These are phyloP conservation scores for Thamnaconus septentrionalis DNA, from an alignment of 2,113 vertebrate genomes.

Conservation along the genomic window DNA sequence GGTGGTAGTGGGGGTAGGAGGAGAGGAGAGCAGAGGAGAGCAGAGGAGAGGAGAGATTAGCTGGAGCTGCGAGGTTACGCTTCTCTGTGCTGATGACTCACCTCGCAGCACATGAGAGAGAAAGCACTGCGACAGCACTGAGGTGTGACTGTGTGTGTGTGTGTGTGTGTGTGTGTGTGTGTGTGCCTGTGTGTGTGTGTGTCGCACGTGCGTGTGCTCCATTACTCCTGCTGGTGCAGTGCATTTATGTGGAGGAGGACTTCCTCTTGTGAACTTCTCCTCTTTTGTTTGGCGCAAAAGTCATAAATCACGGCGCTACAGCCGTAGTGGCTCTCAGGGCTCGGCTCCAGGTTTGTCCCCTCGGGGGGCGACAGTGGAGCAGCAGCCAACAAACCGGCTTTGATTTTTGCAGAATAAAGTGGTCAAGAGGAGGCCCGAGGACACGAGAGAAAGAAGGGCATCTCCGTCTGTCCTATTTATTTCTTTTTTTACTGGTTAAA, in stretches of 20 bases:
- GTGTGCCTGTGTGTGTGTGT: slow-evolving; percentile 31
- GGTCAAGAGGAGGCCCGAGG: slow-evolving; percentile 55
- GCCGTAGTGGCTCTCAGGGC: slow-evolving; percentile 65
- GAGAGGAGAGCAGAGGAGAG: slow-evolving; percentile 44
- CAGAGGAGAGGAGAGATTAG: slow-evolving; percentile 64
- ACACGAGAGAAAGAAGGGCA: slow-evolving; percentile 70
- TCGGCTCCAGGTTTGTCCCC: slow-evolving; percentile 65
- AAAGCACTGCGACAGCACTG: slow-evolving; percentile 75
- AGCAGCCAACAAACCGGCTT: slow-evolving; percentile 68
- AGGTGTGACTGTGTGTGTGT: slow-evolving; percentile 64
- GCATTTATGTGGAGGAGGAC: slow-evolving; percentile 71
- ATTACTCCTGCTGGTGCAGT: slow-evolving; percentile 62
- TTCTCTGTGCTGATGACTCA: slow-evolving; percentile 75
- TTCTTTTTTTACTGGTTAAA: background rate
- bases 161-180: slow-evolving; percentile 30
- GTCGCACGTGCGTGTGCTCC: slow-evolving; percentile 59
- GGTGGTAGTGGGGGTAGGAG: slow-evolving; percentile 20
- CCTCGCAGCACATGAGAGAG: slow-evolving; percentile 69
- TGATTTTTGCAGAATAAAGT: slow-evolving; percentile 55
- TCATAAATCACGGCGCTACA: slow-evolving; percentile 73
- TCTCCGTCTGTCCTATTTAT: slow-evolving; percentile 72
- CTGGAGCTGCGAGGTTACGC: slow-evolving; percentile 63
- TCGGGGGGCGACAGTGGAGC: slow-evolving; percentile 38
- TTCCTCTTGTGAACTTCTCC: slow-evolving; percentile 69
- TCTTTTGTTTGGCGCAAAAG: slow-evolving; percentile 68